Conservation (phyloP, 1,140 invertebrate genomes). For the Diabrotica virgifera region DNA sequence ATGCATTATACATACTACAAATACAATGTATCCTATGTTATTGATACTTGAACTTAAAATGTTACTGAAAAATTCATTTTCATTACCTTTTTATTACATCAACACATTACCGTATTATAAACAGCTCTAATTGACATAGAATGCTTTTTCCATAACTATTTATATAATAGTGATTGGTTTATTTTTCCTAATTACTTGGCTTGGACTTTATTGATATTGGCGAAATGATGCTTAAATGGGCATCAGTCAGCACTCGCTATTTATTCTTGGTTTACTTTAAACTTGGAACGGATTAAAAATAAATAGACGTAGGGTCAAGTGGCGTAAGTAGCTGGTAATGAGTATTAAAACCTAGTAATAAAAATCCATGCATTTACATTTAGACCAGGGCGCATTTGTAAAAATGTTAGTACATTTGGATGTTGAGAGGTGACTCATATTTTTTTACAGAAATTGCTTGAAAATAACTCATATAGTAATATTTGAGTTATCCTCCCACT, state of each 20-base stretch:
- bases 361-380: too few relatives aligned
- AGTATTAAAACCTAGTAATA: too few relatives aligned
- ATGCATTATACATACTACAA: too few relatives aligned
- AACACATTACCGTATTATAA: neutral
- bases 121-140: neutral
- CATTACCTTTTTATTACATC: neutral
- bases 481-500: too few relatives aligned
- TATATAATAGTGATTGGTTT: neutral
- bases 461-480: too few relatives aligned
- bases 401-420: too few relatives aligned
- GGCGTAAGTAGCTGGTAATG: neutral
- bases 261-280: conserved; percentile 17
- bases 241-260: conserved; percentile 16
- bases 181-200: conserved; percentile 11
- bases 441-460: too few relatives aligned
- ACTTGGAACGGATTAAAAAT: neutral
- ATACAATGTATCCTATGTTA: too few relatives aligned
- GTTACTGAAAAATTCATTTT: neutral
- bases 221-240: conserved; percentile 14
- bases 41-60: too few relatives aligned
- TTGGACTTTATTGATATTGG: conserved; percentile 11
- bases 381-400: too few relatives aligned
- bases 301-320: neutral
- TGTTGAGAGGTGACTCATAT: too few relatives aligned
- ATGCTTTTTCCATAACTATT: conserved; percentile 7